These are phyloP conservation scores for Nyctalus aviator DNA, from an alignment of 2,797 vertebrate genomes.

Conservation along the genomic window DNA sequence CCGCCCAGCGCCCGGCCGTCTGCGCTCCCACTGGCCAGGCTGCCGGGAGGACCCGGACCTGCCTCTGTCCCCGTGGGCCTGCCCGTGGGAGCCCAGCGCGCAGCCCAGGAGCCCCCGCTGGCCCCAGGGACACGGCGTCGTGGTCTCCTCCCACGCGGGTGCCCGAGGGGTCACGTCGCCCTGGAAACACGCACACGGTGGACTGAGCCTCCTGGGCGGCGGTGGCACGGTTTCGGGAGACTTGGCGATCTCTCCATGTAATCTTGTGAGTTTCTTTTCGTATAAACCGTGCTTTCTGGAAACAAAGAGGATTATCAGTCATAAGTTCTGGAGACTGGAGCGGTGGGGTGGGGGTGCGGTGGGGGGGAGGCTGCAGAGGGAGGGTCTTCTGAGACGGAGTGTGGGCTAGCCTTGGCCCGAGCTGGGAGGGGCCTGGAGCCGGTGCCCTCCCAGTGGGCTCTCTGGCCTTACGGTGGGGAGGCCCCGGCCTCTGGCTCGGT, in stretches of 20 bases:
- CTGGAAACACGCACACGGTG: not conserved
- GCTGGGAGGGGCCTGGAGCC: not conserved
- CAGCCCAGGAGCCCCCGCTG: not conserved
- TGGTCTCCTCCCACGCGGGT: not conserved
- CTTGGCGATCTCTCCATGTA: constrained; percentile 59
- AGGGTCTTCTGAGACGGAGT: constrained; percentile 33
- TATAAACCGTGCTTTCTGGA: constrained; percentile 65
- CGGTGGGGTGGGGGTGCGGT: constrained; percentile 49
- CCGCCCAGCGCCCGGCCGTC: constrained; percentile 61
- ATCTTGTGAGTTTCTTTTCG: constrained; percentile 56
- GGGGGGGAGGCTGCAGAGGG: constrained; percentile 47
- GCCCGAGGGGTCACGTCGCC: not conserved
- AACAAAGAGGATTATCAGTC: constrained; percentile 84
- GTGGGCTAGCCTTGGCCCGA: not conserved
- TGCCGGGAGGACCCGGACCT: not conserved
- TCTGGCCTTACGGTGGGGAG: not conserved
- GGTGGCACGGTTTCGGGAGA: constrained; percentile 43
- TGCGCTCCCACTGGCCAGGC: constrained; percentile 61
- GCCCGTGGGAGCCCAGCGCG: not conserved
- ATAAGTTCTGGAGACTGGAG: constrained; percentile 76
- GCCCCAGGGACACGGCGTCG: not conserved
- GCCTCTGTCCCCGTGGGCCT: constrained; percentile 9
- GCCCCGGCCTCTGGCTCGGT: not conserved
- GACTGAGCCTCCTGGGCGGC: not conserved
- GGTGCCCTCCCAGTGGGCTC: not conserved